phyloP scores from a whole-genome alignment of 2,797 vertebrate species.

The Mastacembelus armatus region DNA sequence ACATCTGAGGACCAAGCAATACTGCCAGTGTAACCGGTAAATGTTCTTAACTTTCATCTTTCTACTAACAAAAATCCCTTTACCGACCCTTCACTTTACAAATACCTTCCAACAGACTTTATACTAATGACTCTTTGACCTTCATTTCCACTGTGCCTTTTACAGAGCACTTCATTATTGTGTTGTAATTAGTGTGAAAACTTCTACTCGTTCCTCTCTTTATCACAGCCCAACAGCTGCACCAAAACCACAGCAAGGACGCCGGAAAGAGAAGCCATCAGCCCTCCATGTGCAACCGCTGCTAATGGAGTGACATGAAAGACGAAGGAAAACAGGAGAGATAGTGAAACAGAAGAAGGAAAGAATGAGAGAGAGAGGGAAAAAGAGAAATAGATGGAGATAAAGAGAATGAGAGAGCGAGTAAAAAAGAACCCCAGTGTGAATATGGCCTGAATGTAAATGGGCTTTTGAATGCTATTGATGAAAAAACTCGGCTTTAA shows the following conservation, averaged over 20 bases:
- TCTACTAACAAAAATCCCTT: constrained; percentile 30
- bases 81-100: constrained; percentile 44
- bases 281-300: constrained; percentile 50
- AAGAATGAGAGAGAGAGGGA: background rate
- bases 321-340: constrained; percentile 44
- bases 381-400: constrained; percentile 29
- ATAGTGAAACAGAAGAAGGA: constrained; percentile 21
- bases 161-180: constrained; percentile 63
- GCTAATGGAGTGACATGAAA: constrained; percentile 61
- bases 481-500: constrained; percentile 60
- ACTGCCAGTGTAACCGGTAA: constrained; percentile 81
- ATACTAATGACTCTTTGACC: constrained; percentile 64
- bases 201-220: constrained; percentile 59
- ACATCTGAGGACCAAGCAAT: constrained; percentile 49
- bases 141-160: constrained; percentile 57
- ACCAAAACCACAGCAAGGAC: constrained; percentile 49
- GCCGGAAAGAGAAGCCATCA: constrained; percentile 60
- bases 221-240: constrained; percentile 76
- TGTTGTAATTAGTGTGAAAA: constrained; percentile 76
- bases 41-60: constrained; percentile 42
- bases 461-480: constrained; percentile 49
- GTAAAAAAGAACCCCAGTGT: constrained; percentile 35
- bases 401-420: constrained; percentile 29
- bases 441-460: constrained; percentile 69
- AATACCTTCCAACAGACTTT: constrained; percentile 50